A percentile compares a stretch with the other conserved stretches of the same genome.
Evolutionary conservation across 2,888 invertebrate species (phyloP).

Genomic region (Saturnia japonica): DNA sequence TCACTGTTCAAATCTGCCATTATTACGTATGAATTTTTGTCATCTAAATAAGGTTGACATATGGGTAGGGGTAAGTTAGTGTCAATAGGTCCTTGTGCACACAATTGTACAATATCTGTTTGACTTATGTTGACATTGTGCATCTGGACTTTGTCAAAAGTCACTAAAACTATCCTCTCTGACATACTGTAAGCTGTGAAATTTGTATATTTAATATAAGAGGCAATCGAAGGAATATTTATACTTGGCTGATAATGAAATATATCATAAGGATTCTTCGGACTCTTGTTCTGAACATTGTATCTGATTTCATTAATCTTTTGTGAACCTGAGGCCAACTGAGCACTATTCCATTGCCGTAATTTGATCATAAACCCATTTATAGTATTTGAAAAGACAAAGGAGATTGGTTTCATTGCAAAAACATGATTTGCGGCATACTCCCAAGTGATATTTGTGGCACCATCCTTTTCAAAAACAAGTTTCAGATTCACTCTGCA

Average conservation of each 20-base stretch:
- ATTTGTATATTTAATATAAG: conserved; percentile 72
- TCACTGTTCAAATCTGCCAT: conserved; percentile 90
- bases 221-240: conserved; percentile 67
- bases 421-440: conserved; percentile 85
- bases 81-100: conserved; percentile 70
- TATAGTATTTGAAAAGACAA: conserved; percentile 83
- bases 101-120: conserved; percentile 89
- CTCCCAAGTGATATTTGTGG: conserved; percentile 81
- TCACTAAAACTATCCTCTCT: conserved; percentile 89
- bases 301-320: conserved; percentile 70
- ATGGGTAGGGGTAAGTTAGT: conserved; percentile 58
- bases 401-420: conserved; percentile 87
- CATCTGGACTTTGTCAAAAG: conserved; percentile 87
- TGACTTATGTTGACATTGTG: conserved; percentile 90
- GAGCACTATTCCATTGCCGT: conserved; percentile 88
- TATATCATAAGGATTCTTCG: conserved; percentile 69
- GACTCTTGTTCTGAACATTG: conserved; percentile 72
- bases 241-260: conserved; percentile 65
- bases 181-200: conserved; percentile 82
- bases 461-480: conserved; percentile 79
- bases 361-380: conserved; percentile 91
- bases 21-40: conserved; percentile 87
- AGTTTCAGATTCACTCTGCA: conserved; percentile 84
- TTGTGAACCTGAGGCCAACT: conserved; percentile 74
- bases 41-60: conserved; percentile 89